Percentiles rank a stretch among this genome's conserved stretches.
Conservation (phyloP, 1,140 invertebrate species). For the Telenomus remus region DNA sequence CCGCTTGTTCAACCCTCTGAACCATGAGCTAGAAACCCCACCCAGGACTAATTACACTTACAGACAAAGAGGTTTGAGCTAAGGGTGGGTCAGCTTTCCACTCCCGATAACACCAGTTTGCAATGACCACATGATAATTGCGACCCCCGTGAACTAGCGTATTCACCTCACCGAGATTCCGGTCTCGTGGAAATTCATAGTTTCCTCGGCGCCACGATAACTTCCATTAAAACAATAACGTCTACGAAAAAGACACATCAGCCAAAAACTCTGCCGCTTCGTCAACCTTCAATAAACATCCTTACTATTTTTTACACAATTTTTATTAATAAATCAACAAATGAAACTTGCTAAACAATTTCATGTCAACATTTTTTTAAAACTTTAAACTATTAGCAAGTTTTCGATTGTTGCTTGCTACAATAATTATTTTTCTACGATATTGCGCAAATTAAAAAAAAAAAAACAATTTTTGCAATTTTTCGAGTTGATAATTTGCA, state of each 20-base stretch:
- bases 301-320: conserved; percentile 1
- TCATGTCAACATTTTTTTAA: no score
- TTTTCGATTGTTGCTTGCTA: no score
- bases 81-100: conserved; percentile 63
- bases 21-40: conserved; percentile 66
- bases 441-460: no score
- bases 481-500: no score
- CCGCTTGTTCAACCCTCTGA: conserved; percentile 61
- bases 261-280: conserved; percentile 10
- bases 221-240: conserved; percentile 51
- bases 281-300: conserved; percentile 29
- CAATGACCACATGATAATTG: conserved; percentile 75
- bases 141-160: conserved; percentile 63
- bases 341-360: no score
- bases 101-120: conserved; percentile 71
- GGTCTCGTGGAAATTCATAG: conserved; percentile 70
- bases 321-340: no score
- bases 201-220: conserved; percentile 57
- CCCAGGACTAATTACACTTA: conserved; percentile 75
- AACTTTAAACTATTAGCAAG: no score
- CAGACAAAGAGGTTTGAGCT: conserved; percentile 69
- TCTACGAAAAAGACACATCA: conserved; percentile 38
- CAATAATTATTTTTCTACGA: no score
- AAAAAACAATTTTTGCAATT: no score
- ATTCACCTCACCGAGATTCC: conserved; percentile 61